These are phyloP conservation scores for Venusia cambrica DNA, from an alignment of 2,888 invertebrate genomes.

Conservation along the genomic window DNA sequence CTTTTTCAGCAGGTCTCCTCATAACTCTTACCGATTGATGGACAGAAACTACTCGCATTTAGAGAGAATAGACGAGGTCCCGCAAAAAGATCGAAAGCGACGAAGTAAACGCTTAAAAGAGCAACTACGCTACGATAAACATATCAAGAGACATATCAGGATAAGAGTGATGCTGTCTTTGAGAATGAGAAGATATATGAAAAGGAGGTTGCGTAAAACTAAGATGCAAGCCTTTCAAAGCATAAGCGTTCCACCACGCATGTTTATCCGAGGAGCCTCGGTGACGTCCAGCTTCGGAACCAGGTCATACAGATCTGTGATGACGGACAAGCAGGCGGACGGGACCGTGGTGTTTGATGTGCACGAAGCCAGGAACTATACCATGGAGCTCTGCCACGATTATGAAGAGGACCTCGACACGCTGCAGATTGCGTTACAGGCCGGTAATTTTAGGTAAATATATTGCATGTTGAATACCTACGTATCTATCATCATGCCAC, in stretches of 20 bases:
- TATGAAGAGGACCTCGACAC: constrained; percentile 73
- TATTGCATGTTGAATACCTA: too few relatives aligned
- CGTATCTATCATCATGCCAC: too few relatives aligned
- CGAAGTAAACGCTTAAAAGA: constrained; percentile 65
- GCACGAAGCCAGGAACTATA: constrained; percentile 71
- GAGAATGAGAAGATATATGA: constrained; percentile 80
- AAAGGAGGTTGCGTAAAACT: constrained; percentile 53
- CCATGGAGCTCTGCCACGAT: constrained; percentile 71
- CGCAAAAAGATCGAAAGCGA: constrained; percentile 52
- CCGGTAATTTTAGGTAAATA: constrained; percentile 76
- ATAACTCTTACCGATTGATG: constrained; percentile 45
- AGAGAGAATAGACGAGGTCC: constrained; percentile 68
- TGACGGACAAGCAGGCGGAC: constrained; percentile 65
- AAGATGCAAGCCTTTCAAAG: constrained; percentile 42
- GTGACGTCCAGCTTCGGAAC: constrained; percentile 67
- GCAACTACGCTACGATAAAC: constrained; percentile 77
- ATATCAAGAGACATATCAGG: constrained; percentile 83
- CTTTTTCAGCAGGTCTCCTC: constrained; percentile 56
- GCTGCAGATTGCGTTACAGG: constrained; percentile 72
- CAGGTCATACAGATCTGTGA: constrained; percentile 63
- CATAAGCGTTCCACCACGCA: constrained; percentile 57
- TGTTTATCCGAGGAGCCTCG: constrained; percentile 57
- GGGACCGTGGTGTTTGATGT: constrained; percentile 71
- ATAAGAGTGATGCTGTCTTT: constrained; percentile 85
- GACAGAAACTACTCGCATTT: constrained; percentile 48